Evolutionary conservation across 2,888 invertebrate species (phyloP).

Genomic region (Amblyjoppa fuscipennis): DNA sequence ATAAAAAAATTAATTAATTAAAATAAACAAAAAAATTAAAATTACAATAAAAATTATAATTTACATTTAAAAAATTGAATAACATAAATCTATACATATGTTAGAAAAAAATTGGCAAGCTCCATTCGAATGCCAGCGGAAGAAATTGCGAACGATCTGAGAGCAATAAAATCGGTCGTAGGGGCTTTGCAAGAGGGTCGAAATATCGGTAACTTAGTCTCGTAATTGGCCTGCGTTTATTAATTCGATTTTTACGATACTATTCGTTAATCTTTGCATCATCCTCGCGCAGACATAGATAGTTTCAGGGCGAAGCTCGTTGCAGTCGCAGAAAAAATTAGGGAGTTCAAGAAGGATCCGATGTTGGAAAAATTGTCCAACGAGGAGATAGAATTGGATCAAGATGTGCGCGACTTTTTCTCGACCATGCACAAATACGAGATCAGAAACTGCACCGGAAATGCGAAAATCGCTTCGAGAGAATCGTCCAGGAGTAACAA

Average conservation of each 20-base stretch:
- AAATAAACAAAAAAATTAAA: constrained; percentile 37
- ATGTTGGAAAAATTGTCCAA: constrained; percentile 71
- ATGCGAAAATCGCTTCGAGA: background rate
- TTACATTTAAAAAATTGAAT: constrained; percentile 29
- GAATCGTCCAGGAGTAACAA: constrained; percentile 55
- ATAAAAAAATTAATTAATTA: background rate
- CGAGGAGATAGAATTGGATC: constrained; percentile 75
- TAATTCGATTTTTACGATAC: background rate
- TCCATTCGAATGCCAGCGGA: constrained; percentile 66
- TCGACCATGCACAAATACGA: constrained; percentile 75
- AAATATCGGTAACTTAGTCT: constrained; percentile 75
- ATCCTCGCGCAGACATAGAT: constrained; percentile 74
- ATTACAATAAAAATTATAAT: background rate
- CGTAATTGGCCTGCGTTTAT: background rate
- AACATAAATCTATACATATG: background rate
- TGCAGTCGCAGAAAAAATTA: constrained; percentile 77
- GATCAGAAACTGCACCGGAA: constrained; percentile 42
- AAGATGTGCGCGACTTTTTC: constrained; percentile 73
- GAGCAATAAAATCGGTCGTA: constrained; percentile 70
- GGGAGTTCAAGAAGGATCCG: constrained; percentile 75
- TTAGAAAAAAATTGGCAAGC: constrained; percentile 57
- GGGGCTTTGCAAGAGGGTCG: constrained; percentile 71
- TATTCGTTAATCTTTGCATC: constrained; percentile 14
- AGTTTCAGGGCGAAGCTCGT: constrained; percentile 77
- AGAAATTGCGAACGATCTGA: constrained; percentile 73